Conservation (phyloP, 2,113 vertebrate genomes). For the Heliornis fulica region DNA sequence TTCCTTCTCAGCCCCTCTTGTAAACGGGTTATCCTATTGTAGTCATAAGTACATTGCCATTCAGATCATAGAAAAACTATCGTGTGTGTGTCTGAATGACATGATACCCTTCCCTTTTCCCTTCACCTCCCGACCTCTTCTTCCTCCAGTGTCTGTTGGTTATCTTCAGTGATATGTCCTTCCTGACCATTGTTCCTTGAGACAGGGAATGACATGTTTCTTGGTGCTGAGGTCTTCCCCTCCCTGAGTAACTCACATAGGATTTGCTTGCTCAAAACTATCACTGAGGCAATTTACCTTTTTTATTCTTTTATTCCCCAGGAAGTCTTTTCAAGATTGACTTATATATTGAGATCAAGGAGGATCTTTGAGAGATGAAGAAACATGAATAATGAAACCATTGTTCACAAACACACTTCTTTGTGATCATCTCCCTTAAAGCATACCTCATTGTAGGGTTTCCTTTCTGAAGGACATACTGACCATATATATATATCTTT, state of each 20-base stretch:
- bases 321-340: background rate
- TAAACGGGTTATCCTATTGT: background rate
- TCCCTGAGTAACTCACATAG: background rate
- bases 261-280: background rate
- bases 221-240: background rate
- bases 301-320: background rate
- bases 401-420: background rate
- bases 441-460: background rate
- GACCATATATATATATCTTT: background rate
- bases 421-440: background rate
- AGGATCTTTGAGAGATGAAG: background rate
- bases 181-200: background rate
- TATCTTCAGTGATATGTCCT: background rate
- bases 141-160: background rate
- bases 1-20: background rate
- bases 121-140: background rate
- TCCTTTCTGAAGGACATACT: background rate
- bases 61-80: background rate
- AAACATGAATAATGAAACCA: background rate
- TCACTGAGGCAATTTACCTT: background rate
- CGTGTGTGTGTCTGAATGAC: background rate
- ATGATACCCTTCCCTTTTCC: background rate
- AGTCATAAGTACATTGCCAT: background rate
- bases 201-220: rapidly evolving
- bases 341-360: background rate